These are phyloP conservation scores for Emmelina monodactyla DNA, from an alignment of 2,888 invertebrate species.

Conservation along the genomic window DNA sequence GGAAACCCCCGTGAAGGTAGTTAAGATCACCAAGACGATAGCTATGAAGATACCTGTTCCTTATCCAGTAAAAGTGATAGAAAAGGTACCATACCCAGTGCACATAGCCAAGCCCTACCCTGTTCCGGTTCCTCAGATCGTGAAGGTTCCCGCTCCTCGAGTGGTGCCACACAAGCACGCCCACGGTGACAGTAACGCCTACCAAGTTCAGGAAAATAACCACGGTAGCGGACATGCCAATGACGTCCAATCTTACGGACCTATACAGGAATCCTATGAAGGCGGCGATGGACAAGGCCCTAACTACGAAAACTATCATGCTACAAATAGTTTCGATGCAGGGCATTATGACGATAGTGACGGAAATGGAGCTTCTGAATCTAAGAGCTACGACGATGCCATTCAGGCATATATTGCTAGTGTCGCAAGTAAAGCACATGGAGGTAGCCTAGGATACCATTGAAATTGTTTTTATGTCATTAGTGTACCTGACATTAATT, in stretches of 20 bases:
- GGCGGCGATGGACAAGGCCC: not conserved
- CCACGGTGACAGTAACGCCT: constrained; percentile 19
- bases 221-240: too few species aligned
- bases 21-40: constrained; percentile 72
- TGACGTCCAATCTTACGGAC: constrained; percentile 21
- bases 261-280: constrained; percentile 20
- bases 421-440: constrained; percentile 11
- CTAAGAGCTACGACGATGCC: constrained; percentile 44
- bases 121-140: constrained; percentile 68
- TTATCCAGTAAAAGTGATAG: constrained; percentile 72
- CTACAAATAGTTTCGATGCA: too few species aligned
- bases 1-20: constrained; percentile 70
- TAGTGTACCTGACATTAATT: not conserved
- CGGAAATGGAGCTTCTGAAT: constrained; percentile 35
- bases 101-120: constrained; percentile 69
- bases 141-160: constrained; percentile 61
- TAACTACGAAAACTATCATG: not conserved
- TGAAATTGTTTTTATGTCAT: not conserved
- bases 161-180: constrained; percentile 18
- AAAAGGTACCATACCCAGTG: constrained; percentile 69
- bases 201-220: constrained; percentile 32
- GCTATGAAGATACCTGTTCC: constrained; percentile 74
- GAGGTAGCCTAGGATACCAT: not conserved
- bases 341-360: constrained; percentile 39
- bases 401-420: constrained; percentile 34